Conservation (phyloP, 2,113 vertebrate genomes). For the Meleagris gallopavo region DNA sequence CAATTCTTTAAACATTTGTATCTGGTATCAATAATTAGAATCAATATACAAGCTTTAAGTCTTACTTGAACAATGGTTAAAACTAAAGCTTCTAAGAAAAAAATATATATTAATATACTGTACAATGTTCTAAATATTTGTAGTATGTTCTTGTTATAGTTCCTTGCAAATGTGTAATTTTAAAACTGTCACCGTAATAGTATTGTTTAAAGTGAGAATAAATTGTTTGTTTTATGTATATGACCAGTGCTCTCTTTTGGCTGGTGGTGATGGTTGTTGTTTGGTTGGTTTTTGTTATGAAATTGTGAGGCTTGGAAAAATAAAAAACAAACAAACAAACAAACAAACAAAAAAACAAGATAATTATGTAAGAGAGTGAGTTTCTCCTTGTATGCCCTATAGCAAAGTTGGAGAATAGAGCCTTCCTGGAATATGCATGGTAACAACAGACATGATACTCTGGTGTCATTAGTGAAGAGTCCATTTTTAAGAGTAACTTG, state of each 20-base stretch:
- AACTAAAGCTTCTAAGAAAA: background rate
- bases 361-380: background rate
- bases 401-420: background rate
- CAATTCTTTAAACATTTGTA: background rate
- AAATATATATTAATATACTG: background rate
- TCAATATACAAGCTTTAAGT: background rate
- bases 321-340: no score
- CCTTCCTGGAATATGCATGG: background rate
- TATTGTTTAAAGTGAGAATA: background rate
- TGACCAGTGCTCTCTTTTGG: background rate
- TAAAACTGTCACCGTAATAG: background rate
- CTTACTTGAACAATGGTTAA: background rate
- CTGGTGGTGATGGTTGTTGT: no score
- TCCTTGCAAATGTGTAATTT: background rate
- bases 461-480: background rate
- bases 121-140: background rate
- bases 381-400: background rate
- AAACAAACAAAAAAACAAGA: background rate
- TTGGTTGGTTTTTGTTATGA: background rate
- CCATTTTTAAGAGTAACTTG: background rate
- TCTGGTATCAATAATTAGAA: background rate
- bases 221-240: background rate
- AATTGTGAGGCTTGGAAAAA: background rate
- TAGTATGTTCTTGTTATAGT: background rate
- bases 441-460: background rate